Evolutionary conservation across 2,888 invertebrate genomes (phyloP).

Genomic region (Urechis unicinctus): DNA sequence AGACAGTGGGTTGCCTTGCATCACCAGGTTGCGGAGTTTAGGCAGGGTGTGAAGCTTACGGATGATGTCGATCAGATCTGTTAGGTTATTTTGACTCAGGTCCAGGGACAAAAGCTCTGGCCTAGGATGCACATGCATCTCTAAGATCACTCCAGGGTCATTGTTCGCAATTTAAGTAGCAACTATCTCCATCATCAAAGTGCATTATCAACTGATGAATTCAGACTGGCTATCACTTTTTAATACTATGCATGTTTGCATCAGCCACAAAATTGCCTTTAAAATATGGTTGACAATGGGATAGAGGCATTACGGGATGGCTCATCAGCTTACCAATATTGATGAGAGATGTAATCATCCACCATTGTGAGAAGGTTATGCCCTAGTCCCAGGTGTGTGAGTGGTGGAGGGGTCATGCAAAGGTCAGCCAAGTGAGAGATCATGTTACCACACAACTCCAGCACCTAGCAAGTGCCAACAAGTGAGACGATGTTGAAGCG

Average conservation of each 20-base stretch:
- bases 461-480: slow-evolving; percentile 37
- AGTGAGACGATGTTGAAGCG: too few species aligned
- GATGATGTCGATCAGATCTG: slow-evolving; percentile 39
- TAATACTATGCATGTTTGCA: too few species aligned
- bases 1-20: slow-evolving; percentile 45
- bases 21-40: slow-evolving; percentile 40
- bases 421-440: slow-evolving; percentile 39
- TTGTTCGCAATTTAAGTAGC: too few species aligned
- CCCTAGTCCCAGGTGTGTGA: slow-evolving; percentile 45
- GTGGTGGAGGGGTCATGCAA: slow-evolving; percentile 34
- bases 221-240: too few species aligned
- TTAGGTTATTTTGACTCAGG: slow-evolving; percentile 44
- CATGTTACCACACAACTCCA: slow-evolving; percentile 46
- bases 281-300: too few species aligned
- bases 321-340: slow-evolving; percentile 32
- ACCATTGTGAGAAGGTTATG: slow-evolving; percentile 36
- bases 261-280: too few species aligned
- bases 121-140: too few species aligned
- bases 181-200: too few species aligned
- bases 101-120: slow-evolving; percentile 44
- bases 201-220: too few species aligned
- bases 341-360: slow-evolving; percentile 41
- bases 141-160: too few species aligned
- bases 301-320: too few species aligned
- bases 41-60: slow-evolving; percentile 38